Percentiles rank a stretch among this genome's conserved stretches.
These are phyloP conservation scores for Malthinus flaveolus DNA, from an alignment of 2,888 invertebrate species.

Conservation along the genomic window DNA sequence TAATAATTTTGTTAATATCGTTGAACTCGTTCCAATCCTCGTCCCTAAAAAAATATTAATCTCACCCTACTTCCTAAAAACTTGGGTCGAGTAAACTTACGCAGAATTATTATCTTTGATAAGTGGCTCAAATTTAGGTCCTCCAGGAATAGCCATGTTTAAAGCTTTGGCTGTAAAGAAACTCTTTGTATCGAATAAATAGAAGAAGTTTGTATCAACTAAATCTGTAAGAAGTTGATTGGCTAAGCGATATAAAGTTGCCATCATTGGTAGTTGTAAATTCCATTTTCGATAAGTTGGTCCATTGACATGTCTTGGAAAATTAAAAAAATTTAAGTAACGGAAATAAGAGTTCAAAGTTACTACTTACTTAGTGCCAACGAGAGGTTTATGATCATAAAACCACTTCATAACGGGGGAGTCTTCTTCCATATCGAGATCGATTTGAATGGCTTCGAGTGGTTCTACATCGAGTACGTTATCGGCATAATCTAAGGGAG, in stretches of 20 bases:
- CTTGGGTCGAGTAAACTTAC: conserved; percentile 55
- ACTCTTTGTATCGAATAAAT: conserved; percentile 98
- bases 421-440: conserved; percentile 94
- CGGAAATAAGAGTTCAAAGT: neutral
- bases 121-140: conserved; percentile 98
- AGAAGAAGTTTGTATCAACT: conserved; percentile 98
- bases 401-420: conserved; percentile 93
- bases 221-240: conserved; percentile 97
- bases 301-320: conserved; percentile 83
- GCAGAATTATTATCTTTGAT: conserved; percentile 97
- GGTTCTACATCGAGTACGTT: conserved; percentile 99
- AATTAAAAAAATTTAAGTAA: conserved; percentile 30
- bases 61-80: conserved; percentile 2
- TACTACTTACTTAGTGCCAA: conserved; percentile 76
- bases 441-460: conserved; percentile 97
- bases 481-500: conserved; percentile 98
- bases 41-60: conserved; percentile 65
- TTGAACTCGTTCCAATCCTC: conserved; percentile 99
- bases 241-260: conserved; percentile 94
- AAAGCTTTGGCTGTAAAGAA: conserved; percentile 99
- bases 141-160: conserved; percentile 99
- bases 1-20: conserved; percentile 99
- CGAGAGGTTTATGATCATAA: conserved; percentile 95
- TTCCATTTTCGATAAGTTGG: conserved; percentile 97
- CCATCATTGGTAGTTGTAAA: conserved; percentile 94